phyloP scores from a whole-genome alignment of 2,797 vertebrate species.

The Garrulus glandarius region DNA sequence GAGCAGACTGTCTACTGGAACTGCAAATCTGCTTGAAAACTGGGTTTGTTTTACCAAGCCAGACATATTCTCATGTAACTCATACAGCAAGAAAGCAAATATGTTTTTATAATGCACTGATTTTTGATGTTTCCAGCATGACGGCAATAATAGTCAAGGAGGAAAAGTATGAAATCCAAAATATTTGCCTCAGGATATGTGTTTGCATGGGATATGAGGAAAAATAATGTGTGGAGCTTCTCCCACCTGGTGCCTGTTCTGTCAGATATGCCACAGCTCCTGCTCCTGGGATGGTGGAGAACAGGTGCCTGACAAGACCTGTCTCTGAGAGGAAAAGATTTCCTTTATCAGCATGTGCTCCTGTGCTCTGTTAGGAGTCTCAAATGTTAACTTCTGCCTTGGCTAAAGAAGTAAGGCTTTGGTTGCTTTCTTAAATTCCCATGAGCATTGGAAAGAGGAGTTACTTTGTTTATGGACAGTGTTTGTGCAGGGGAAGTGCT shows the following conservation, averaged over 20 bases:
- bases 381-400: slow-evolving; percentile 44
- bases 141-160: not conserved
- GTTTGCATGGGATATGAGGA: not conserved
- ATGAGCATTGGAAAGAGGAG: not conserved
- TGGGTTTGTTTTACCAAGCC: not conserved
- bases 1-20: not conserved
- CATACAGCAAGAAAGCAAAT: not conserved
- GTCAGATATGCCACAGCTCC: not conserved
- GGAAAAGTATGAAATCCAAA: not conserved
- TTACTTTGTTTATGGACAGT: not conserved
- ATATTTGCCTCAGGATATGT: not conserved
- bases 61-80: not conserved
- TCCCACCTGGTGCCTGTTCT: not conserved
- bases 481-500: not conserved
- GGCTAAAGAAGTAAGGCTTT: slow-evolving; percentile 27
- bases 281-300: not conserved
- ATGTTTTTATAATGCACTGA: not conserved
- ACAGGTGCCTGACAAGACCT: not conserved
- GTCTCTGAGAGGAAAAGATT: not conserved
- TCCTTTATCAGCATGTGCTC: not conserved
- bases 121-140: not conserved
- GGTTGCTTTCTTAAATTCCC: not conserved
- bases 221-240: not conserved
- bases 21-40: not conserved
- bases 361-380: not conserved